Evolutionary conservation across 2,113 vertebrate genomes (phyloP).

Genomic region (Columba janthina): DNA sequence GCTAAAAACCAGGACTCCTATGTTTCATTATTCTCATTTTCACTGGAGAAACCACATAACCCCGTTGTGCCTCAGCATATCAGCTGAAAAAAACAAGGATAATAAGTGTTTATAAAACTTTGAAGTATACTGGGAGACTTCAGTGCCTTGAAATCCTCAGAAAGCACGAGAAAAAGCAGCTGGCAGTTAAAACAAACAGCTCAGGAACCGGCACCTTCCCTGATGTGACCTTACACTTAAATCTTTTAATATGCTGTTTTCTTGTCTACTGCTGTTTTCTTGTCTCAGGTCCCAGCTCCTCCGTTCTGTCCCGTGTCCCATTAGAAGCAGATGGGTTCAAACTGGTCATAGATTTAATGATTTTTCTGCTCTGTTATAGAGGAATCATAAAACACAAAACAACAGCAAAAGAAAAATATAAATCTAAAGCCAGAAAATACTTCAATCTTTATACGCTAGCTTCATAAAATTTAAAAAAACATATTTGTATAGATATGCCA

Average conservation of each 20-base stretch:
- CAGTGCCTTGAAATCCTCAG: not conserved
- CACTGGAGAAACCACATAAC: not conserved
- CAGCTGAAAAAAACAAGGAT: not conserved
- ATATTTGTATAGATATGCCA: not conserved
- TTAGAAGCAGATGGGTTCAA: not conserved
- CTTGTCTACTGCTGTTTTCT: not conserved
- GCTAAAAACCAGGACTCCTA: not conserved
- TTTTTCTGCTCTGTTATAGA: not conserved
- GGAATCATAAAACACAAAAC: not conserved
- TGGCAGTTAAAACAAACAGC: not conserved
- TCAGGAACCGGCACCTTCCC: not conserved
- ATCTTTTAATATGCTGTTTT: not conserved
- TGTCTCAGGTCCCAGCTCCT: not conserved
- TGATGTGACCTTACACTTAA: not conserved
- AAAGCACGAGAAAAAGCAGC: not conserved
- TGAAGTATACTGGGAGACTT: not conserved
- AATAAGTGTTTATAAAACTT: not conserved
- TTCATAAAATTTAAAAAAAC: not conserved
- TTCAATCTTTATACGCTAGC: not conserved
- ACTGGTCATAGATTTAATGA: not conserved
- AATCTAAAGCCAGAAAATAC: not conserved
- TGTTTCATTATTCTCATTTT: not conserved
- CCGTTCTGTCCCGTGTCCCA: rapidly evolving
- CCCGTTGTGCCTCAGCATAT: not conserved
- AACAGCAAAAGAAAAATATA: not conserved